phyloP scores from a whole-genome alignment of 2,888 invertebrate species.

The Polyommatus iphigenia region DNA sequence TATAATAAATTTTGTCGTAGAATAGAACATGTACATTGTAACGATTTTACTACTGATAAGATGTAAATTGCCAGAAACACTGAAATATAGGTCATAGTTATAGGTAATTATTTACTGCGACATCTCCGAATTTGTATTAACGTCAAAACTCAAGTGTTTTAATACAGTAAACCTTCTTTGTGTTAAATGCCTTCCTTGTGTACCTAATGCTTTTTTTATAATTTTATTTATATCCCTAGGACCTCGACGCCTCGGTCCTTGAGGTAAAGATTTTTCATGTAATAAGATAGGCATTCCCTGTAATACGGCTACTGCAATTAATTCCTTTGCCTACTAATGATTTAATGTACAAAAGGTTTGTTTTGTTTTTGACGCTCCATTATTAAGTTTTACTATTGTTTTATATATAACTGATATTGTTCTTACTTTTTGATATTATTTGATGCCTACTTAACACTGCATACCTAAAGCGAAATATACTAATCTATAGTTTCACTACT shows the following conservation, averaged over 20 bases:
- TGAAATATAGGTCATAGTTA: constrained; percentile 2
- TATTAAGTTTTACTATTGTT: not conserved
- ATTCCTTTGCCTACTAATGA: not conserved
- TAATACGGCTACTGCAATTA: not conserved
- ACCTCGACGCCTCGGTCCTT: not conserved
- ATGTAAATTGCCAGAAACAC: constrained; percentile 37
- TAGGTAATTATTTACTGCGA: constrained; percentile 22
- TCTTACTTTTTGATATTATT: not conserved
- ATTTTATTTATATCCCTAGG: not conserved
- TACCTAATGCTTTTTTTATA: not conserved
- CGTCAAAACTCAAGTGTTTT: constrained; percentile 1
- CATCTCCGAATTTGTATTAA: constrained; percentile 5
- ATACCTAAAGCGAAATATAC: constrained; percentile 31
- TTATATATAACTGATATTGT: not conserved
- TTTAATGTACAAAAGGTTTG: not conserved
- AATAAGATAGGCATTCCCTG: not conserved
- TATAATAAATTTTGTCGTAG: constrained; percentile 63
- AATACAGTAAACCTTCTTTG: not conserved
- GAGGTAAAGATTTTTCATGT: not conserved
- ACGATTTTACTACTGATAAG: constrained; percentile 76
- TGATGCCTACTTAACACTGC: constrained; percentile 2
- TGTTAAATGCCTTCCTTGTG: not conserved
- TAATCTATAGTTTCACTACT: constrained; percentile 38
- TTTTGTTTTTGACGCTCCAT: not conserved
- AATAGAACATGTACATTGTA: constrained; percentile 77